Base-by-base conservation (phyloP, 2,888 invertebrate genomes). In the Balanococcus diminutus region DNA sequence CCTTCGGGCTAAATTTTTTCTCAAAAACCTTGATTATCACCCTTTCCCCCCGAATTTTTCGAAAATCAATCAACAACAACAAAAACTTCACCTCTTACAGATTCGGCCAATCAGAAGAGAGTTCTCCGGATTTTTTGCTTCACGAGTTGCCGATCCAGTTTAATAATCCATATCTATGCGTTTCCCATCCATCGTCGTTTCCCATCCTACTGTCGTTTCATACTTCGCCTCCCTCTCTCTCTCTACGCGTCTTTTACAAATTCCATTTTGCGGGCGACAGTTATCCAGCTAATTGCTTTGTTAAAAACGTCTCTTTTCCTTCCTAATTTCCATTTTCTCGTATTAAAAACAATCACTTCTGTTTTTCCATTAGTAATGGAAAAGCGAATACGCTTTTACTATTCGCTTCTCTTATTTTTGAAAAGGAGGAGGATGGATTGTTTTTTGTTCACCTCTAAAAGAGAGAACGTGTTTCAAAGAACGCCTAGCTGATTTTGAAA, bases 241-340 rank as follows among this genome's bases (percentile, higher is more conserved):
- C 61, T 83, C 56, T 25, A 28, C 56, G 25, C 83, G 61, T 61
- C 61, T 61, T 83, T 83, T 61, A 83, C 83, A 61, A 83, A 83
- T 83, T 83, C 61, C 83, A 83, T 83, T 83, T 83, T 83, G 83
- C 32, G 83, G 83, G 83, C 83, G 83, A 83, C 83, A 83, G 83
- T 83, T 83, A 83, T 83, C 83, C 83, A 61, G 83, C 83, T 83
- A 83, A 83, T 83, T 83, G 83, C 83, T 83, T 83, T 83, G 83
- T 83, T 83, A 83, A 83, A 83, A 83, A 61, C 83, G 56, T 83
- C 61, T 83, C 83, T 56, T 56, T 61, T 83, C 56, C 36, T 61
- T 83, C 83, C 83, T 83, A 83, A 83, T 83, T 83, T 83, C 83
- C 83, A 83, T 83, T 83, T 83, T 83, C 83, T 83, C 83, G 83